A percentile compares a stretch with the other conserved stretches of the same genome.
Conservation (phyloP, 2,113 vertebrate species). For the Labeo catla region DNA sequence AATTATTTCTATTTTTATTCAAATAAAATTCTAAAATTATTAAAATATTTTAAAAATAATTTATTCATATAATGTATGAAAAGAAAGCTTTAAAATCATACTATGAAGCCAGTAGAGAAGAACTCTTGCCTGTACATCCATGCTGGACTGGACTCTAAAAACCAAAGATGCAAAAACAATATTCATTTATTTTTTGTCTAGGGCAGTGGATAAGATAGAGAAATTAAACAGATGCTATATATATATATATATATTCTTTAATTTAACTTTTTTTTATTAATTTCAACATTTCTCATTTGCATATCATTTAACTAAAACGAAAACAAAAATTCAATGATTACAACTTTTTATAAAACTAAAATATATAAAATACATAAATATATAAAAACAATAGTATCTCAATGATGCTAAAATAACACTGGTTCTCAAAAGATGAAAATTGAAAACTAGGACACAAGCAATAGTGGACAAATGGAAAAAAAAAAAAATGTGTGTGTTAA, state of each 20-base stretch:
- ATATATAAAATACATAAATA: too few species aligned
- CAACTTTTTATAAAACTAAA: too few species aligned
- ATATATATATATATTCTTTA: too few species aligned
- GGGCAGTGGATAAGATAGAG: too few species aligned
- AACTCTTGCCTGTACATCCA: conserved; percentile 9
- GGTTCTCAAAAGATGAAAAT: too few species aligned
- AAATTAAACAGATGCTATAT: too few species aligned
- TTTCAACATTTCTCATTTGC: too few species aligned
- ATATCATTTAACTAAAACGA: too few species aligned
- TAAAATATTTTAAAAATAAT: neutral
- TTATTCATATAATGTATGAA: neutral
- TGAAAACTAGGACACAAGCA: neutral
- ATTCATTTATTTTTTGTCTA: neutral
- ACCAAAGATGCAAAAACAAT: neutral
- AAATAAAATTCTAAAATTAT: neutral
- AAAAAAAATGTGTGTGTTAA: neutral
- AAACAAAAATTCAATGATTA: too few species aligned
- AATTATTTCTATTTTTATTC: neutral
- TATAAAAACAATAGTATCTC: too few species aligned
- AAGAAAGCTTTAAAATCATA: neutral
- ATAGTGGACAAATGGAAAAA: neutral
- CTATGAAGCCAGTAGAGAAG: conserved; percentile 33
- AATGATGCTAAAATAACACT: too few species aligned
- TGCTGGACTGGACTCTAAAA: neutral
- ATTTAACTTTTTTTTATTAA: too few species aligned